Percentiles rank a stretch among this genome's conserved stretches.
Evolutionary conservation across 2,113 vertebrate species (phyloP).

Genomic region (Grammomys dolichurus): DNA sequence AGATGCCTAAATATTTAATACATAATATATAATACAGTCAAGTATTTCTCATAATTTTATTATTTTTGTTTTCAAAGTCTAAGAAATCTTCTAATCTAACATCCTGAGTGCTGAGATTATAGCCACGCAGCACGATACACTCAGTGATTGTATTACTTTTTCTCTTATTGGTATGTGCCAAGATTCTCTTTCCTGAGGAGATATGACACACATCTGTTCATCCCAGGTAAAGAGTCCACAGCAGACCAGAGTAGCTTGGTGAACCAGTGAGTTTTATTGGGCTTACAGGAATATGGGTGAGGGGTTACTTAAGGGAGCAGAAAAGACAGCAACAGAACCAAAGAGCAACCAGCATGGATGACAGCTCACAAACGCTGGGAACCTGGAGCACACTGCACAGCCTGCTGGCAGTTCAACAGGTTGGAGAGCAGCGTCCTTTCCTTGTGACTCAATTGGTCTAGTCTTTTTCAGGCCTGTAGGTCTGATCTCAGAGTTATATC

Average conservation of each 20-base stretch:
- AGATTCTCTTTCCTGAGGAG: neutral
- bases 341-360: neutral
- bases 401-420: neutral
- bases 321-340: neutral
- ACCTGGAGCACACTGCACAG: neutral
- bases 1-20: neutral
- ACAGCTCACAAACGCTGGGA: neutral
- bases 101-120: neutral
- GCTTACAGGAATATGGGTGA: neutral
- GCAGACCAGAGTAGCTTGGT: neutral
- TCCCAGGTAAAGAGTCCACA: neutral
- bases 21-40: neutral
- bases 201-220: neutral
- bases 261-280: neutral
- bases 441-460: neutral
- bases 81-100: neutral
- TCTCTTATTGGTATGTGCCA: neutral
- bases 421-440: neutral
- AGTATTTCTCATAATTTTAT: neutral
- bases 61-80: neutral
- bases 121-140: neutral
- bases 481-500: neutral
- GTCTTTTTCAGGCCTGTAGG: neutral
- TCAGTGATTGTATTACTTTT: neutral
- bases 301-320: neutral